These are phyloP conservation scores for Habrosyne pyritoides DNA, from an alignment of 2,888 invertebrate species.

Conservation along the genomic window DNA sequence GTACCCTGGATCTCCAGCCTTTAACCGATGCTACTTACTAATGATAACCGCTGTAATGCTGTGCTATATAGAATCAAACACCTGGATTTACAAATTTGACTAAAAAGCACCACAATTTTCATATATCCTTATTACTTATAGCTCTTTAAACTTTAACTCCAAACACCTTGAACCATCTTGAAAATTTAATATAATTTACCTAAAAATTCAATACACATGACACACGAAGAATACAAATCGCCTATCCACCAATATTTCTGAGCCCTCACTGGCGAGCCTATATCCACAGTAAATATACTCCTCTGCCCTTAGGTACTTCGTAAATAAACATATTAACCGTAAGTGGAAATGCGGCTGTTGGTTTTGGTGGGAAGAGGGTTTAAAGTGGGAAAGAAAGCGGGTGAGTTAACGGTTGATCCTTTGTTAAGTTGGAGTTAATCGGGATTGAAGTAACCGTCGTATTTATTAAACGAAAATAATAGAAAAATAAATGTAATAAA, in stretches of 20 bases:
- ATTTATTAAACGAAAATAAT: not conserved
- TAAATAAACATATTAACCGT: conserved; percentile 78
- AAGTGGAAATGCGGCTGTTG: conserved; percentile 61
- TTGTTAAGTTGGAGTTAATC: not conserved
- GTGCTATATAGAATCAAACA: too few species aligned
- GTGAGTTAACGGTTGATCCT: conserved; percentile 8
- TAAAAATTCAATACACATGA: not conserved
- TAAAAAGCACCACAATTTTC: too few species aligned
- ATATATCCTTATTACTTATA: too few species aligned
- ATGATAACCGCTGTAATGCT: too few species aligned
- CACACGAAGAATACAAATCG: not conserved
- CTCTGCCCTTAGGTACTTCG: conserved; percentile 33
- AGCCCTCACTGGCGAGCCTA: not conserved
- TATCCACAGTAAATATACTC: not conserved
- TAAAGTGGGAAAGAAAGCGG: conserved; percentile 28
- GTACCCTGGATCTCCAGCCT: too few species aligned
- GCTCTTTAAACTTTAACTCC: too few species aligned
- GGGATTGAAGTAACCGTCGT: not conserved
- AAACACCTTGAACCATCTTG: not conserved
- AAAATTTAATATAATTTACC: not conserved
- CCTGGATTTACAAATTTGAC: too few species aligned
- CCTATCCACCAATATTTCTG: not conserved
- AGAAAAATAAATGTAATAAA: too few species aligned
- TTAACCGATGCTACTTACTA: too few species aligned
- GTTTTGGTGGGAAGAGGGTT: conserved; percentile 35